Evolutionary conservation across 2,797 vertebrate species (phyloP), one percentile per base, ranked within the genome.

Genomic region (Ctenopoma kingsleyae): DNA sequence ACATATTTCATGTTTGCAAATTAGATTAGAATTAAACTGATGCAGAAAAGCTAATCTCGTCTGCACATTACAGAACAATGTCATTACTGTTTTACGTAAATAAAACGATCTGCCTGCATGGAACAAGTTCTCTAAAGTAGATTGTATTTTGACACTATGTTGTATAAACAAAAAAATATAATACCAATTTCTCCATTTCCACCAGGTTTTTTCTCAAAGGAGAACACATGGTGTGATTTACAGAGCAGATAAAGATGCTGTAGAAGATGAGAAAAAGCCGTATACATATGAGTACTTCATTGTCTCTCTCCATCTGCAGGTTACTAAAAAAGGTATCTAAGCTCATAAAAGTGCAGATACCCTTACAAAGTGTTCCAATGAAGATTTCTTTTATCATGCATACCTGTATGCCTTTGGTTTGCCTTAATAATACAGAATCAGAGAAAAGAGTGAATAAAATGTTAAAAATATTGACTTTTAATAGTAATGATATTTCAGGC

Each of bases 11-110:
- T 49, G 43, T 59, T 54, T 60, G 27, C 38, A n/a, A 41, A 19
- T 41, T 47, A 41, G 32, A 49, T 44, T 19, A 55, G 3, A 40
- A 19, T 12, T 17, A 57, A 32, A 43, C 8, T 12, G 8, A 15
- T 4, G 19, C 8, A n/a, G 19, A 3, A 8, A 40, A 47, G 20
- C 22, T 32, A 3, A 69, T 32, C 27, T 64, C 47, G 16, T 22
- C 27, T 59, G 67, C 32, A 25, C 30, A 17, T 38, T 8, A 63
- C 11, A 10, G 20, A 48, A 66, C 6, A 3, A 8, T 35, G 23
- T 23, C 40, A 40, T 30, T 32, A 32, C 12, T 8, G 25, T 17
- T 57, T 40, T 22, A 38, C 70, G 44, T 25, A 67, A 67, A 67
- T 19, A 8, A 51, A 63, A 16, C 10, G 8, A 53, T 61, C 4